Conservation (phyloP, 2,797 vertebrate species). For the Furcifer pardalis region DNA sequence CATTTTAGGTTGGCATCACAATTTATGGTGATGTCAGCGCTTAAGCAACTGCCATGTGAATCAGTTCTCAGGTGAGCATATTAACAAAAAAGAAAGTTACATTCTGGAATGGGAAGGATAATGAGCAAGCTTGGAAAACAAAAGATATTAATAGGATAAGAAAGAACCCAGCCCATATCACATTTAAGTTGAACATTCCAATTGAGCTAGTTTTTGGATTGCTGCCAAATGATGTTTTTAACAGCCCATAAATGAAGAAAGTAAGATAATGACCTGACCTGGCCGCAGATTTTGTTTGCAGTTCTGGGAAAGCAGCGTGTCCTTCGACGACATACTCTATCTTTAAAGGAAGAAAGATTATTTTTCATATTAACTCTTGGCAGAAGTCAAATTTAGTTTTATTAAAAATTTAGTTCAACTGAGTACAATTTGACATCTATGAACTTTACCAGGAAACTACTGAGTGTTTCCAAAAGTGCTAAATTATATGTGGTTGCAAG, state of each 20-base stretch:
- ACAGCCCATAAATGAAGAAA: slow-evolving; percentile 9
- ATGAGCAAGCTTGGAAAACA: slow-evolving; percentile 6
- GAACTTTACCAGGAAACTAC: slow-evolving; percentile 20
- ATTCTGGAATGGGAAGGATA: slow-evolving; percentile 11
- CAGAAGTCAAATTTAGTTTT: not conserved
- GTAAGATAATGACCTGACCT: slow-evolving; percentile 80
- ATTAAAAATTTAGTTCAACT: slow-evolving; percentile 20
- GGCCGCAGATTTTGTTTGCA: slow-evolving; percentile 82
- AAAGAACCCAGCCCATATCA: not conserved
- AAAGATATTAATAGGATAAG: slow-evolving; percentile 22
- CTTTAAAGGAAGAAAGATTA: slow-evolving; percentile 75
- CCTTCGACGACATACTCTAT: slow-evolving; percentile 90
- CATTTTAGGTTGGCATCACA: not conserved
- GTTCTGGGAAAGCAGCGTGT: slow-evolving; percentile 85
- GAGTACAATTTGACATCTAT: slow-evolving; percentile 8
- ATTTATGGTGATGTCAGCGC: not conserved
- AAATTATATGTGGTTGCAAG: not conserved
- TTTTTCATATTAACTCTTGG: slow-evolving; percentile 2
- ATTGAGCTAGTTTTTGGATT: slow-evolving; percentile 1
- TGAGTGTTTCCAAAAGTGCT: not conserved
- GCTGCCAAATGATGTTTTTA: slow-evolving; percentile 1
- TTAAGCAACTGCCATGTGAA: not conserved
- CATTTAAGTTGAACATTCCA: slow-evolving; percentile 13
- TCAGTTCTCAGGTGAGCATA: not conserved
- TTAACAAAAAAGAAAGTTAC: slow-evolving; percentile 26